Evolutionary conservation across 2,113 vertebrate species (phyloP).

Genomic region (Oceanodroma tethys): DNA sequence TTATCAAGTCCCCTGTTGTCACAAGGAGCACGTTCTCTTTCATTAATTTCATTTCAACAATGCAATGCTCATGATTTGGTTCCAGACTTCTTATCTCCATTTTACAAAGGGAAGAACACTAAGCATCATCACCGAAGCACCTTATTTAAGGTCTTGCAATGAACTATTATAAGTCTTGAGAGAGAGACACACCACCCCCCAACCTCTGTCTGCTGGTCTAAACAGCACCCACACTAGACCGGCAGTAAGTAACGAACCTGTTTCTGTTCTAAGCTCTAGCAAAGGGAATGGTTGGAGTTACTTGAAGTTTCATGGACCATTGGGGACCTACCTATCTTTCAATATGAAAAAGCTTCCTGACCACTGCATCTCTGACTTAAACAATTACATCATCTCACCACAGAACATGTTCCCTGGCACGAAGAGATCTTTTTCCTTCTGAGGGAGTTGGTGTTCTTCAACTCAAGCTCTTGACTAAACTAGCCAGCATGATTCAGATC

Average conservation of each 20-base stretch:
- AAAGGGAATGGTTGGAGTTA: not conserved
- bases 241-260: not conserved
- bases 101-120: not conserved
- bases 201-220: not conserved
- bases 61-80: not conserved
- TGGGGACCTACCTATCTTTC: not conserved
- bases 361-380: constrained; percentile 6
- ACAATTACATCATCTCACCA: constrained; percentile 68
- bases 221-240: not conserved
- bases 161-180: not conserved
- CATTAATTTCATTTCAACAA: not conserved
- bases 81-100: not conserved
- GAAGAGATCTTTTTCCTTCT: constrained; percentile 66
- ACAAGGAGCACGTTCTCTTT: not conserved
- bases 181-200: too few species aligned
- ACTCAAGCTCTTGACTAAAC: constrained; percentile 50
- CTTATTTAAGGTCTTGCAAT: not conserved
- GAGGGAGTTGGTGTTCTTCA: constrained; percentile 67
- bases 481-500: constrained; percentile 57
- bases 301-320: not conserved
- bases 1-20: not conserved
- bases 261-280: not conserved
- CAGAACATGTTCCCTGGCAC: constrained; percentile 64
- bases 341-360: not conserved
- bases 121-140: not conserved